Base-by-base conservation (phyloP, 1,140 invertebrate species). In the Chrysoperla carnea region DNA sequence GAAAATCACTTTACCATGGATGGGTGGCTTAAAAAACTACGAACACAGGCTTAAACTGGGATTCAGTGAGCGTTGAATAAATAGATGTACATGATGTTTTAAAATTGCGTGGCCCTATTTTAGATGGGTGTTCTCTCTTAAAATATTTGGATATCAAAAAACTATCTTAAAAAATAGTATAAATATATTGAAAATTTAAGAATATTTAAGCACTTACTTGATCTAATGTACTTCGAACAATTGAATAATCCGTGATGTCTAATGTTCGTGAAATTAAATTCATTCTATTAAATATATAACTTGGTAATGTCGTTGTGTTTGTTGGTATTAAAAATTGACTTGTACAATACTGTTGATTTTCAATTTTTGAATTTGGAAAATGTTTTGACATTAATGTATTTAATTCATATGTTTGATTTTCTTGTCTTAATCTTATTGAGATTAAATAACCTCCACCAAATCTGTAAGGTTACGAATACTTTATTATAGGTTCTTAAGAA, bases 251-350 rank as follows among this genome's bases (percentile, higher is more conserved):
- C 31, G 12, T 28, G 6, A 41, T 17, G n/a, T 23, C 6, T 9
- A 31, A n/a, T 12, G 13, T 29, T 14, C 13, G 12, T 8, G 40
- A 41, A n/a, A 41, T 41, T 33, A 29, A 13, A 9, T 23, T n/a
- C 40, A 41, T 41, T 31, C 29, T 41, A 8, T 13, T n/a, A 41
- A 41, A 41, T 28, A 41, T 41, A 6, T 41, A 12, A 41, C 40
- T 41, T 23, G 17, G 17, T 14, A 41, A 11, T n/a, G 8, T 8
- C 9, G 12, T 33, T n/a, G 29, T 5, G 5, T 41, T 28, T 8
- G 29, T 41, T 33, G 40, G 40, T 17, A 41, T 28, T 29, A 28
- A 31, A 41, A 31, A 41, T 41, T 41, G 40, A 41, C 40, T 41
- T 9, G 17, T 31, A 41, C 40, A 41, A 31, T 41, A 41, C 12